A percentile compares a stretch with the other conserved stretches of the same genome.
phyloP scores from a whole-genome alignment of 30 jellyfish, hydroid and myxozoan genomes.

The Hydractinia echinata region DNA sequence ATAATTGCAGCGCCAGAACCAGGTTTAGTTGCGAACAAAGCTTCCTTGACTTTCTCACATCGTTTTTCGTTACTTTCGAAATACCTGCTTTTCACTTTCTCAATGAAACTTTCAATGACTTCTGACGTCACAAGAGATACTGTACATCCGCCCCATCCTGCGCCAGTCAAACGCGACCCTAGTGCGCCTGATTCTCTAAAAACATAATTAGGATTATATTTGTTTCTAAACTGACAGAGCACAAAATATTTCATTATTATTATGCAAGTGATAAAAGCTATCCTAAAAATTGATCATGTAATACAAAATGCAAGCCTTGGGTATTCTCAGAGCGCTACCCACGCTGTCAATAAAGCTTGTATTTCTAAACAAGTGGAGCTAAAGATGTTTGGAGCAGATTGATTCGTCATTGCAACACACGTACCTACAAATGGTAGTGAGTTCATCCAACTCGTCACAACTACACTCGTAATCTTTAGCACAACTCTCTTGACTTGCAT shows the following conservation, averaged over 20 bases:
- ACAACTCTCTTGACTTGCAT: conserved; percentile 85
- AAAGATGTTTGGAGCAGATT: too few relatives aligned
- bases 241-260: too few relatives aligned
- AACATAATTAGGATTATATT: not conserved
- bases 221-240: not conserved
- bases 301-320: too few relatives aligned
- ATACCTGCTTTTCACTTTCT: conserved; percentile 47
- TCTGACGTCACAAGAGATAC: conserved; percentile 77
- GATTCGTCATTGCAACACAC: not conserved
- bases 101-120: conserved; percentile 47
- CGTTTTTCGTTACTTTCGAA: conserved; percentile 53
- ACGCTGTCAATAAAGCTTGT: too few relatives aligned
- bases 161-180: conserved; percentile 94
- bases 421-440: conserved; percentile 82
- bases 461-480: conserved; percentile 83
- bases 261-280: too few relatives aligned
- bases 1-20: conserved; percentile 87
- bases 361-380: too few relatives aligned
- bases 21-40: conserved; percentile 87
- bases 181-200: conserved; percentile 89
- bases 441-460: conserved; percentile 76
- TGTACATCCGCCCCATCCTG: conserved; percentile 99
- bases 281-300: too few relatives aligned
- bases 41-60: conserved; percentile 50
- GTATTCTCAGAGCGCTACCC: too few relatives aligned